phyloP scores from a whole-genome alignment of 1,140 invertebrate species.

The Dinothrombium tinctorium region DNA sequence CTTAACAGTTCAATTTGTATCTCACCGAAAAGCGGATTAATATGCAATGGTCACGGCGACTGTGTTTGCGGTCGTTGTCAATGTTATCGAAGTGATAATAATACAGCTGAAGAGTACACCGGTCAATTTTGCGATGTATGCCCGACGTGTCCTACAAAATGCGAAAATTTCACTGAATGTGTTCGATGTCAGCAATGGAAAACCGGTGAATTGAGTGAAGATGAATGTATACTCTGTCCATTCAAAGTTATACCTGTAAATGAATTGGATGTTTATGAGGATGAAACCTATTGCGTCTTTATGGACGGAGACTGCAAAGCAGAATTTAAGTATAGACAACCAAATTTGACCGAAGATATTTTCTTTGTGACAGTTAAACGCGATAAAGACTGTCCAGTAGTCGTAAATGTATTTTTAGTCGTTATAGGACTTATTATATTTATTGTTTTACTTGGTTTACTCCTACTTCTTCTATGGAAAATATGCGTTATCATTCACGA shows the following conservation, averaged over 20 bases:
- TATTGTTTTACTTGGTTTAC: too few relatives aligned
- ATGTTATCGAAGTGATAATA: constrained; percentile 28
- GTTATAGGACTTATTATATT: constrained; percentile 86
- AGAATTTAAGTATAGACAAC: too few relatives aligned
- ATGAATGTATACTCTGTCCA: too few relatives aligned
- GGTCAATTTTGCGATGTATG: constrained; percentile 62
- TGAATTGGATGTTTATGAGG: too few relatives aligned
- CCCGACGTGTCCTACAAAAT: constrained; percentile 62
- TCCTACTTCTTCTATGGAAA: too few relatives aligned
- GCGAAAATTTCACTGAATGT: constrained; percentile 66
- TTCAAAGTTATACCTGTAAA: too few relatives aligned
- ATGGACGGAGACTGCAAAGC: too few relatives aligned
- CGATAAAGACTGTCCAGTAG: constrained; percentile 19
- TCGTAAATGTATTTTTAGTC: constrained; percentile 34
- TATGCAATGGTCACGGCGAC: constrained; percentile 48
- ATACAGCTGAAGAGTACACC: background rate
- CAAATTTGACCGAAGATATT: too few relatives aligned
- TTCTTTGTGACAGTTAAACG: constrained; percentile 11
- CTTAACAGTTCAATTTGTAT: constrained; percentile 47
- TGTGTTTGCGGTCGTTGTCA: constrained; percentile 63
- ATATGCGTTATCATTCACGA: too few relatives aligned
- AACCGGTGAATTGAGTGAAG: too few relatives aligned
- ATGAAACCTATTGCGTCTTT: too few relatives aligned
- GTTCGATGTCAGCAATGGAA: constrained; percentile 71
- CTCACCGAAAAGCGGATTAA: constrained; percentile 30